These are phyloP conservation scores for Diploscapter pachys DNA, from an alignment of 1,140 invertebrate species.

Conservation along the genomic window DNA sequence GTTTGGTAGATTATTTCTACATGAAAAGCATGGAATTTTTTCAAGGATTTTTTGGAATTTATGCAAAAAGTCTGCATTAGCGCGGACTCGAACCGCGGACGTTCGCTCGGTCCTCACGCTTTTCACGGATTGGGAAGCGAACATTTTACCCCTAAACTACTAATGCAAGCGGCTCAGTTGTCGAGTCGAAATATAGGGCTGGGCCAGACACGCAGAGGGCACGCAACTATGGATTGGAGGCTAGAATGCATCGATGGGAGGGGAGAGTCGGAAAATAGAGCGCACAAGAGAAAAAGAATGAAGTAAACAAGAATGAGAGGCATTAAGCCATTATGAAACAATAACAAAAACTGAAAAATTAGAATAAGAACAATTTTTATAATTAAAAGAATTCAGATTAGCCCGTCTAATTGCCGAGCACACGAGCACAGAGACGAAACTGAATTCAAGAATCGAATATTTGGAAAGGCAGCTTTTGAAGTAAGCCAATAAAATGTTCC, in stretches of 20 bases:
- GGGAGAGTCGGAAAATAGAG: not conserved
- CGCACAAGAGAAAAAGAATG: not conserved
- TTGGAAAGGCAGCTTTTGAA: slow-evolving; percentile 60
- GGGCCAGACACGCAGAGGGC: not conserved
- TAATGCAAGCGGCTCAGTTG: not conserved
- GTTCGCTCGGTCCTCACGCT: not conserved
- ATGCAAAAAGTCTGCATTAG: slow-evolving; percentile 3
- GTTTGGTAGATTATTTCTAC: not conserved
- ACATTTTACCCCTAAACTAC: slow-evolving; percentile 19
- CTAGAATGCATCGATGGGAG: not conserved
- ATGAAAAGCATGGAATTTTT: not conserved
- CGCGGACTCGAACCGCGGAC: slow-evolving; percentile 8
- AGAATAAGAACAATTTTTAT: no score
- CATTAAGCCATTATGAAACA: not conserved
- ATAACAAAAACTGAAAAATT: slow-evolving; percentile 18
- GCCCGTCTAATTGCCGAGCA: slow-evolving; percentile 75
- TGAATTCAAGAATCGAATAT: slow-evolving; percentile 68
- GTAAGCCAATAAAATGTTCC: slow-evolving; percentile 14
- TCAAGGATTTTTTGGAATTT: not conserved
- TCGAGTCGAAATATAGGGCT: not conserved
- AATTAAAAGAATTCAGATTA: slow-evolving; percentile 59
- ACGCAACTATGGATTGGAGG: not conserved
- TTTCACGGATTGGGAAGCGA: slow-evolving; percentile 4
- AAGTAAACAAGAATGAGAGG: not conserved
- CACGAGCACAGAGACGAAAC: slow-evolving; percentile 71